Percentiles rank a stretch among this genome's conserved stretches.
Evolutionary conservation across 2,113 vertebrate genomes (phyloP).

Genomic region (Gymnorhina tibicen): DNA sequence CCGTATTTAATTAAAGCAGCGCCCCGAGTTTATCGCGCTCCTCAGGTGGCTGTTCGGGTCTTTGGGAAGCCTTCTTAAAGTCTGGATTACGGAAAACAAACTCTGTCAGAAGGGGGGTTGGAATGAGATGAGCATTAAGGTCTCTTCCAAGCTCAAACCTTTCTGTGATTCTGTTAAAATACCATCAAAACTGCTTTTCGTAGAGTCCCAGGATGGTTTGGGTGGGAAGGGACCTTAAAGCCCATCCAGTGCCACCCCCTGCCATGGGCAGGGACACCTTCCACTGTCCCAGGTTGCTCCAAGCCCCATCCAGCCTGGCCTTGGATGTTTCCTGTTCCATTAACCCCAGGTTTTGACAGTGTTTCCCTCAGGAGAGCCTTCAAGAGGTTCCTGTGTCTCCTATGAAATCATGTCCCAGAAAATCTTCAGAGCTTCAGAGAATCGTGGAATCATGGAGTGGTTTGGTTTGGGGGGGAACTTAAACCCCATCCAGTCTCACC

Average conservation of each 20-base stretch:
- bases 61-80: neutral
- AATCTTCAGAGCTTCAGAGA: neutral
- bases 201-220: neutral
- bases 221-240: neutral
- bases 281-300: fast-evolving
- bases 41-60: neutral
- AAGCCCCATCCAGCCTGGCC: neutral
- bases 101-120: neutral
- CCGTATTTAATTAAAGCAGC: neutral
- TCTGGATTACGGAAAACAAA: neutral
- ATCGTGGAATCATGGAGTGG: neutral
- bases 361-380: too few relatives aligned
- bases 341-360: neutral
- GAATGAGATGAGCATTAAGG: neutral
- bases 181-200: neutral
- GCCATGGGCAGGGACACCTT: neutral
- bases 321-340: neutral
- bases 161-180: neutral
- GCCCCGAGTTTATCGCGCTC: fast-evolving
- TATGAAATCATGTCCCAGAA: neutral
- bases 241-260: fast-evolving
- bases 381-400: neutral
- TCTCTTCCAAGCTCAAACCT: neutral
- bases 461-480: neutral
- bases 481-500: fast-evolving